Conservation (phyloP, 2,888 invertebrate species). For the Eudemis profundana region DNA sequence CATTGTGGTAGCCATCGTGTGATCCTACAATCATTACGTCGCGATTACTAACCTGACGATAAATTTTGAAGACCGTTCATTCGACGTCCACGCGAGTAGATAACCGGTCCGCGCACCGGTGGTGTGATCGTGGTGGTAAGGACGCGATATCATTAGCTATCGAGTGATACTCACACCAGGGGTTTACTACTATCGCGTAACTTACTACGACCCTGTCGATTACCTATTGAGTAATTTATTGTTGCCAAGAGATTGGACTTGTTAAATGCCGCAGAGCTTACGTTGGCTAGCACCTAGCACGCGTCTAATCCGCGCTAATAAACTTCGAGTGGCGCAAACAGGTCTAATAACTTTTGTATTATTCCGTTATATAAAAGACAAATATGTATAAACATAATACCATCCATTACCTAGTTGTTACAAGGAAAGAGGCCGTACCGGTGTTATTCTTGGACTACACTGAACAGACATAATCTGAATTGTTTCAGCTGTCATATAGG, state of each 20-base stretch:
- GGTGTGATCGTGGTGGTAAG: conserved; percentile 68
- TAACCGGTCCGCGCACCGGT: conserved; percentile 67
- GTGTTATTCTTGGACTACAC: conserved; percentile 18
- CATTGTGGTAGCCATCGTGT: conserved; percentile 51
- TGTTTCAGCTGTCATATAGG: conserved; percentile 34
- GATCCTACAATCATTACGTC: conserved; percentile 46
- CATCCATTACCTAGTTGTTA: conserved; percentile 1
- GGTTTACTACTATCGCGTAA: conserved; percentile 49
- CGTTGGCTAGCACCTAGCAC: neutral
- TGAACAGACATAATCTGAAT: conserved; percentile 25
- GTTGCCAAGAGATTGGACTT: conserved; percentile 18
- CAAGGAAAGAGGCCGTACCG: conserved; percentile 8
- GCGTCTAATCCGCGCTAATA: neutral
- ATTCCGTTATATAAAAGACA: conserved; percentile 6
- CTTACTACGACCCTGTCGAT: conserved; percentile 51
- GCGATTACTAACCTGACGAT: conserved; percentile 61
- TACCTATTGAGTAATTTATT: conserved; percentile 7
- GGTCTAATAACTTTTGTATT: conserved; percentile 2
- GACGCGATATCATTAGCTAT: conserved; percentile 58
- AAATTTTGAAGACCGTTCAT: conserved; percentile 74
- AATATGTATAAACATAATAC: conserved; percentile 1
- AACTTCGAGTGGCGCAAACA: neutral
- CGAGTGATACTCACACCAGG: conserved; percentile 63
- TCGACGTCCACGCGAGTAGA: conserved; percentile 72
- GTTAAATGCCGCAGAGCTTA: conserved; percentile 6